Evolutionary conservation across 2,888 invertebrate species (phyloP).

Genomic region (Pterobdella sp.): DNA sequence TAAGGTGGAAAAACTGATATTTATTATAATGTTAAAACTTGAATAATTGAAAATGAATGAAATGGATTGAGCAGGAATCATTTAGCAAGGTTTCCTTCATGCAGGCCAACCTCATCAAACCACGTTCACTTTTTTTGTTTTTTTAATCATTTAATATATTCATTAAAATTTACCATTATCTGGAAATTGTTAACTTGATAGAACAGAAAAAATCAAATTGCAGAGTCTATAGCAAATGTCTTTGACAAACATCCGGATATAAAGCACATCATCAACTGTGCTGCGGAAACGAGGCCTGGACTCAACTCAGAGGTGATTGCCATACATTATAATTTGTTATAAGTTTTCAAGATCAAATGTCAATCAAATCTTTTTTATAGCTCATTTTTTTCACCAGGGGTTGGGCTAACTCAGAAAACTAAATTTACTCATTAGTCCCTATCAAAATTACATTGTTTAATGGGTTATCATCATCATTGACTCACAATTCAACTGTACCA

Average conservation of each 20-base stretch:
- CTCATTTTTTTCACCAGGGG: too few relatives aligned
- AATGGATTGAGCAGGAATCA: not conserved
- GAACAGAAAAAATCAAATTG: not conserved
- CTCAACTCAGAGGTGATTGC: conserved; percentile 56
- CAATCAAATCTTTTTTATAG: too few relatives aligned
- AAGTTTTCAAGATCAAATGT: too few relatives aligned
- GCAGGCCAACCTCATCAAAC: not conserved
- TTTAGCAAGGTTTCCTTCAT: not conserved
- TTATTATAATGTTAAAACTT: not conserved
- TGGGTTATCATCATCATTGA: too few relatives aligned
- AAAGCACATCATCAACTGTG: conserved; percentile 78
- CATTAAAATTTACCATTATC: not conserved
- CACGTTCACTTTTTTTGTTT: not conserved
- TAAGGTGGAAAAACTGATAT: not conserved
- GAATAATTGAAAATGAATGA: not conserved
- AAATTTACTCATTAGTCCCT: too few relatives aligned
- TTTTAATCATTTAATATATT: not conserved
- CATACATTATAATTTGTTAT: too few relatives aligned
- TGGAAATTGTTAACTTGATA: not conserved
- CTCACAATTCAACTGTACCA: too few relatives aligned
- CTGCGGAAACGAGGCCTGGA: conserved; percentile 79
- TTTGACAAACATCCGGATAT: conserved; percentile 61
- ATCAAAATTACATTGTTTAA: too few relatives aligned
- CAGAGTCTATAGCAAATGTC: conserved; percentile 73
- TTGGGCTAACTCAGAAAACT: too few relatives aligned